phyloP scores from a whole-genome alignment of 2,888 invertebrate species.

The Formica aserva region DNA sequence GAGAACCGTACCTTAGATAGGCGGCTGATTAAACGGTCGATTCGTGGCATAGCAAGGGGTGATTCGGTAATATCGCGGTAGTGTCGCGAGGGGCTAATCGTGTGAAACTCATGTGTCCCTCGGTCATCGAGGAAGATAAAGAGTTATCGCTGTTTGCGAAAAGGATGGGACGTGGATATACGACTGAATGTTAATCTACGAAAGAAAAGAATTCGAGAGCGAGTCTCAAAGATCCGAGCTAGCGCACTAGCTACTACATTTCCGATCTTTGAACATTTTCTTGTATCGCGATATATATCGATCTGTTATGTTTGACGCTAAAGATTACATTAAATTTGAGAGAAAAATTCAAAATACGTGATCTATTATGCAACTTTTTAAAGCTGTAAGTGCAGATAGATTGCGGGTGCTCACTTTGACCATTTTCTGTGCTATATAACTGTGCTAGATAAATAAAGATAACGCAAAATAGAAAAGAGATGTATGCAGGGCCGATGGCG shows the following conservation, averaged over 20 bases:
- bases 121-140: conserved; percentile 15
- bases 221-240: neutral
- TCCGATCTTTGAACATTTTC: neutral
- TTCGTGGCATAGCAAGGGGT: neutral
- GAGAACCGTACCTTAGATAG: conserved; percentile 23
- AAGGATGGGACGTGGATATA: neutral
- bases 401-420: neutral
- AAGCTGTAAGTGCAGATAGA: neutral
- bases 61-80: neutral
- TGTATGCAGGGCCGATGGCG: neutral
- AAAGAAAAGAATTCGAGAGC: conserved; percentile 18
- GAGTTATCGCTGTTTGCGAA: conserved; percentile 10
- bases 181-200: neutral
- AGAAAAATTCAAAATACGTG: neutral
- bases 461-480: neutral
- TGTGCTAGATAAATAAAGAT: conserved; percentile 8
- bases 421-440: neutral
- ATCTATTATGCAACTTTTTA: neutral
- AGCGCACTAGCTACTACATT: neutral
- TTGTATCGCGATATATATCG: neutral
- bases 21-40: conserved; percentile 51
- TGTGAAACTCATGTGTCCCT: conserved; percentile 44
- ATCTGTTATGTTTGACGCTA: neutral
- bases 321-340: neutral
- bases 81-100: conserved; percentile 36